phyloP scores from a whole-genome alignment of 1,140 invertebrate genomes.

The Pseudomyrmex dendroicus region DNA sequence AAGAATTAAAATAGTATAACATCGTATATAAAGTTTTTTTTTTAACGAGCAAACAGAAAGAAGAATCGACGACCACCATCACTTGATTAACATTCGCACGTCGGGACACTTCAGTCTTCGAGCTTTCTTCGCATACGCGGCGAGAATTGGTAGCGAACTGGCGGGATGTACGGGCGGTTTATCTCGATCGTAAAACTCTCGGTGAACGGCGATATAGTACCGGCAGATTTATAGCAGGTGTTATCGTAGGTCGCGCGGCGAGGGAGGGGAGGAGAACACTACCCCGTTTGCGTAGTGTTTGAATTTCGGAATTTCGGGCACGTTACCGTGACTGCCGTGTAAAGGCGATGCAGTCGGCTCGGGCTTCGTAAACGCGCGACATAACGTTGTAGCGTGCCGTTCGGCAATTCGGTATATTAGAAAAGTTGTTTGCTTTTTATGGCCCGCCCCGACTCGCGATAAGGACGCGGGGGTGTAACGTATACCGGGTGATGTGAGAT shows the following conservation, averaged over 20 bases:
- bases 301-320: slow-evolving; percentile 36
- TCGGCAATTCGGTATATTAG: slow-evolving; percentile 43
- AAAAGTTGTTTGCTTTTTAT: slow-evolving; percentile 43
- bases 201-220: slow-evolving; percentile 23
- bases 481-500: too few relatives aligned
- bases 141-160: background rate
- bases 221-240: slow-evolving; percentile 32
- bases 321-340: slow-evolving; percentile 3
- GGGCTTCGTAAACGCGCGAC: slow-evolving; percentile 29
- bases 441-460: background rate
- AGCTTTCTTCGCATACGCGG: background rate
- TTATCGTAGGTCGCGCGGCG: slow-evolving; percentile 21
- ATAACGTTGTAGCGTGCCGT: slow-evolving; percentile 19
- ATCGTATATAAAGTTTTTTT: too few relatives aligned
- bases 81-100: background rate
- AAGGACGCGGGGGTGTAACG: too few relatives aligned
- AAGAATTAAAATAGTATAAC: too few relatives aligned
- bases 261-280: background rate
- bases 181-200: slow-evolving; percentile 51
- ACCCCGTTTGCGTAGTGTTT: background rate
- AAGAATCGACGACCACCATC: background rate
- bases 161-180: slow-evolving; percentile 14
- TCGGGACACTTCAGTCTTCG: background rate
- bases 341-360: slow-evolving; percentile 20
- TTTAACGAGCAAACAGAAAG: background rate